A percentile compares a stretch with the other conserved stretches of the same genome.
These are phyloP conservation scores for Drosophila sordidula DNA, from an alignment of 2,888 invertebrate genomes.

Conservation along the genomic window DNA sequence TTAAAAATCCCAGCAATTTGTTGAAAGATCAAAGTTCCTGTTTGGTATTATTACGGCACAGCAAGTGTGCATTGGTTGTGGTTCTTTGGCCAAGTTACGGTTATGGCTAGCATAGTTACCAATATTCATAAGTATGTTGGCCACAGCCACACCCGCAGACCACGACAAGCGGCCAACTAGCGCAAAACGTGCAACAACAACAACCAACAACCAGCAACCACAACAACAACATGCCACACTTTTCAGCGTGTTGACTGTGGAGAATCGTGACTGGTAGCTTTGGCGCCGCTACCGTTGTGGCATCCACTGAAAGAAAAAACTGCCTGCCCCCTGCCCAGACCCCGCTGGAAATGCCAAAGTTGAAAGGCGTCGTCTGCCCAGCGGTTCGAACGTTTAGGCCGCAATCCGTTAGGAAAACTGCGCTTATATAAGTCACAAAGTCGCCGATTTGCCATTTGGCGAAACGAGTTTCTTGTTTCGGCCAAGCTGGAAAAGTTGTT, in stretches of 20 bases:
- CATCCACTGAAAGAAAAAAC: conserved; percentile 7
- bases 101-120: conserved; percentile 42
- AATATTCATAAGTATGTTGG: conserved; percentile 38
- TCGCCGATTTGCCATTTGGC: conserved; percentile 45
- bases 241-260: conserved; percentile 33
- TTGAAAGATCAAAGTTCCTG: conserved; percentile 45
- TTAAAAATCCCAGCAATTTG: conserved; percentile 23
- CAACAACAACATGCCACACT: conserved; percentile 65
- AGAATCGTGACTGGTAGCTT: conserved; percentile 66
- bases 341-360: conserved; percentile 65
- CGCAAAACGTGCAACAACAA: conserved; percentile 54
- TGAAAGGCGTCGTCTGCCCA: conserved; percentile 70
- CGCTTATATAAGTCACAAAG: conserved; percentile 67
- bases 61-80: conserved; percentile 34
- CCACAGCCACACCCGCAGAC: conserved; percentile 57
- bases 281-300: conserved; percentile 57
- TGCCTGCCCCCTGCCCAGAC: background rate
- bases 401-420: conserved; percentile 46
- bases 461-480: conserved; percentile 66
- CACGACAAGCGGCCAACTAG: conserved; percentile 62
- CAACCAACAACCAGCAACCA: conserved; percentile 37
- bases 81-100: conserved; percentile 21
- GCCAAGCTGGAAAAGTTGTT: conserved; percentile 67
- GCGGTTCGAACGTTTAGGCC: conserved; percentile 21
- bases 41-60: background rate